Base-by-base conservation (phyloP, 2,113 vertebrate species). In the Pao palembangensis region DNA sequence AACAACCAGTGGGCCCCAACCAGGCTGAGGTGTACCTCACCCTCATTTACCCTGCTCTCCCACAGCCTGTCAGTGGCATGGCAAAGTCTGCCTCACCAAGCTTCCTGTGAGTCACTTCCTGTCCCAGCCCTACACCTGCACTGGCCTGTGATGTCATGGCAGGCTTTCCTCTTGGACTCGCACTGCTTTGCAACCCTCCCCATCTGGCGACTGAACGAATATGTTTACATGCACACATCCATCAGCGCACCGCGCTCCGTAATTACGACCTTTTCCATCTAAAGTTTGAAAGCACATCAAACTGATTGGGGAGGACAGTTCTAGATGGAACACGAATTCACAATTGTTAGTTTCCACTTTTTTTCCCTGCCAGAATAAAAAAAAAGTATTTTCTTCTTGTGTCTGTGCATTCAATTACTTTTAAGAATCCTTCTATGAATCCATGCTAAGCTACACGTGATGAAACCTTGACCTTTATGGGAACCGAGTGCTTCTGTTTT, bases 51-150 rank as follows among this genome's bases (percentile, higher is more conserved):
- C 64, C 72, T 25, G 55, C 79, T 79, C 84, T 87, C 76, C 85
- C 75, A 79, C 83, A 84, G 79, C 61, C 64, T 80, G 82, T 81
- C 82, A 82, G 67, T 62, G 65, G 52, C 78, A 85, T 61, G 82
- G 84, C 76, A 87, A 84, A 84, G 70, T 79, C 81, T 89, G 85
- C 81, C 83, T 90, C 82, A 89, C 80, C 85, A 77, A 74, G 75
- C 90, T 90, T 87, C 88, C 88, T 82, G 76, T 91, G 87, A 91
- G 74, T 91, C 89, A 90, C 88, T 91, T 90, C 89, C 89, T 89
- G 88, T 89, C 82, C 84, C 78, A 13, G 77, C 87, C 87, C 85
- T 82, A 85, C 88, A 88, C 88, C 84, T 84, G 85, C 90, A 80
- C 79, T 85, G 80, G 13, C 77, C 82, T 74, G 79, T 91, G 90